A percentile compares a stretch with the other conserved stretches of the same genome.
These are phyloP conservation scores for Nyctibius bracteatus DNA, from an alignment of 2,113 vertebrate species.

Conservation along the genomic window DNA sequence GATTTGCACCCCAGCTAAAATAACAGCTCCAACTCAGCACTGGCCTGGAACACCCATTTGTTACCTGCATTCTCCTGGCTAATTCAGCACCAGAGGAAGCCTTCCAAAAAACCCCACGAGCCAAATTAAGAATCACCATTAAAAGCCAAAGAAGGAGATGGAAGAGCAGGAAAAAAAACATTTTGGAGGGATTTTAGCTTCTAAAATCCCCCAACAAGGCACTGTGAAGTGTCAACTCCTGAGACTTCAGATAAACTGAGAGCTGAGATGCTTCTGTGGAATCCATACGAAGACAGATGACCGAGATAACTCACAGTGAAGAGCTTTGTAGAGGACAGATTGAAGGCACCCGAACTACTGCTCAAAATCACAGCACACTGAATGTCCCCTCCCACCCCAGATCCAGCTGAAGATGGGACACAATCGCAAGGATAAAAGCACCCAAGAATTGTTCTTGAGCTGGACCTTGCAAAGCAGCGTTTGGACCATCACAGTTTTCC, in stretches of 20 bases:
- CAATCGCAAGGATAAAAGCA: not conserved
- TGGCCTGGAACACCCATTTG: not conserved
- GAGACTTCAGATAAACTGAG: not conserved
- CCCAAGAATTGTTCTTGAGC: not conserved
- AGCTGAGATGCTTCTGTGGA: not conserved
- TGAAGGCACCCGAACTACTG: not conserved
- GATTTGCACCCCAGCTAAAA: not conserved
- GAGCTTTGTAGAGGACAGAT: not conserved
- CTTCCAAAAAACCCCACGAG: not conserved
- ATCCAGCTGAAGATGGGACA: not conserved
- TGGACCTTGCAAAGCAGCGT: not conserved
- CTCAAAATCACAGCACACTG: not conserved
- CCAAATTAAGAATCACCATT: not conserved
- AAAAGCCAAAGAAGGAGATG: not conserved
- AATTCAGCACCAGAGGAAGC: not conserved
- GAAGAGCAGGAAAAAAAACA: not conserved
- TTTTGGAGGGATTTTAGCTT: not conserved
- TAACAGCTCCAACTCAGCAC: no score
- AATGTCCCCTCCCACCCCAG: rapidly evolving
- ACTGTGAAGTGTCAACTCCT: not conserved
- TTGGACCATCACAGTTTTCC: not conserved
- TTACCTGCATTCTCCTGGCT: not conserved
- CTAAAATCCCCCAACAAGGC: not conserved
- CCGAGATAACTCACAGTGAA: not conserved
- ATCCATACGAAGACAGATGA: not conserved